Base-by-base conservation (phyloP, 2,888 invertebrate species). In the Magallana nippona region DNA sequence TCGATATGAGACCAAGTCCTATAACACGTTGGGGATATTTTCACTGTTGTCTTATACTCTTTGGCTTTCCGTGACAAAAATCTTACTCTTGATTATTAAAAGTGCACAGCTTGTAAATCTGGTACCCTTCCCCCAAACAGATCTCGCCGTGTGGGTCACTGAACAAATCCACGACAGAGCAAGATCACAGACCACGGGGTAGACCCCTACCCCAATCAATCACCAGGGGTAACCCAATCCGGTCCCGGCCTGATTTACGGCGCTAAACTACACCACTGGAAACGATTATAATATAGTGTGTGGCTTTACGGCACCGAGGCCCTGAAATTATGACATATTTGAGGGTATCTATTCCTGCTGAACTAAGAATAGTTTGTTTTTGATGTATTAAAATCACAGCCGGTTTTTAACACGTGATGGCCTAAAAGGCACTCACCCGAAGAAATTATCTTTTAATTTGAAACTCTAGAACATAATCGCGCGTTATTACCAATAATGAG, bases 261-360 rank as follows among this genome's bases (percentile, higher is more conserved):
- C 71, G 22, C 27, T 27, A 32, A 71, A 71, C 71, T 71, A 71
- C 71, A 71, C 71, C 32, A 71, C 27, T 71, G 71, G 71, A 71
- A 71, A 27, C 71, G 71, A 71, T 71, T 71, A 71, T 71, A 22
- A 71, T 71, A 71, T 22, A 71, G 32, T 27, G 71, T 19, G 71
- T 32, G 27, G 27, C 32, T 71, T 71, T 22, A 32, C 27, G 32
- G 17, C 71, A 71, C 22, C 15, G 13, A 71, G 22, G 71, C 71
- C 71, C 71, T 71, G 32, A 71, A 71, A 71, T 71, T 71, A 71
- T 71, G 71, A 71, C 71, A 71, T 71, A 71, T 71, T 71, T 71
- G 71, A 27, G 27, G 71, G 71, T 27, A 71, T 71, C 32, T 71
- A 22, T 71, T 32, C 71, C 27, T 32, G 71, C 27, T 71, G 71